Percentiles rank a stretch among this genome's conserved stretches.
phyloP scores from a whole-genome alignment of 2,888 invertebrate genomes.

The Lasioglossum marginatum region DNA sequence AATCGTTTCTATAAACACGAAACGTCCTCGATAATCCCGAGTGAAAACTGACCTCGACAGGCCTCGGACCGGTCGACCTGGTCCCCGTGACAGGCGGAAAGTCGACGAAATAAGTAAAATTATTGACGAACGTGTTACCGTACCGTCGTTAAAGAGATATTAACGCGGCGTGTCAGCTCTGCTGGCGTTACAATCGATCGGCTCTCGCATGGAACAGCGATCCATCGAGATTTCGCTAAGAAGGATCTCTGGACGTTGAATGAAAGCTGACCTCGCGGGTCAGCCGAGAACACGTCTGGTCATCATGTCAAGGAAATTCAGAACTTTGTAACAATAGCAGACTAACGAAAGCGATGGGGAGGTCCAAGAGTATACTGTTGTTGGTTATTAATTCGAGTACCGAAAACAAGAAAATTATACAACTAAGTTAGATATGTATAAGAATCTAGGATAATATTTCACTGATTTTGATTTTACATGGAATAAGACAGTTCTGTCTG shows the following conservation, averaged over 20 bases:
- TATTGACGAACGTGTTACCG: background rate
- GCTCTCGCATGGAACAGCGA: no score
- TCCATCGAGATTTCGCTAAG: background rate
- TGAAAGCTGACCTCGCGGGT: conserved; percentile 9
- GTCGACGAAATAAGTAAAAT: background rate
- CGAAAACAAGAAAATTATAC: background rate
- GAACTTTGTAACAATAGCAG: background rate
- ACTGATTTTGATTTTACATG: no score
- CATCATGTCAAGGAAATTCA: conserved; percentile 22
- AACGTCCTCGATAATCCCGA: background rate
- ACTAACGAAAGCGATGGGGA: background rate
- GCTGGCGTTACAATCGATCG: conserved; percentile 1
- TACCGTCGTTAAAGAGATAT: background rate
- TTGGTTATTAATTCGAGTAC: background rate
- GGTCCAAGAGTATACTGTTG: background rate
- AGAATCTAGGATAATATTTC: no score
- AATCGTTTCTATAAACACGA: background rate
- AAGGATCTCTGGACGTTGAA: background rate
- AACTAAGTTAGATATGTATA: no score
- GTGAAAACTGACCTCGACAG: conserved; percentile 12
- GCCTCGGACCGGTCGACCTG: background rate
- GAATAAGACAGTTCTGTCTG: background rate
- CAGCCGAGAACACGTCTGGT: background rate
- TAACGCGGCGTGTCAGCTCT: background rate
- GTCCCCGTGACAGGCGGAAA: background rate